These are phyloP conservation scores for Cricetomys ansorgei DNA, from an alignment of 2,113 vertebrate genomes.

Conservation along the genomic window DNA sequence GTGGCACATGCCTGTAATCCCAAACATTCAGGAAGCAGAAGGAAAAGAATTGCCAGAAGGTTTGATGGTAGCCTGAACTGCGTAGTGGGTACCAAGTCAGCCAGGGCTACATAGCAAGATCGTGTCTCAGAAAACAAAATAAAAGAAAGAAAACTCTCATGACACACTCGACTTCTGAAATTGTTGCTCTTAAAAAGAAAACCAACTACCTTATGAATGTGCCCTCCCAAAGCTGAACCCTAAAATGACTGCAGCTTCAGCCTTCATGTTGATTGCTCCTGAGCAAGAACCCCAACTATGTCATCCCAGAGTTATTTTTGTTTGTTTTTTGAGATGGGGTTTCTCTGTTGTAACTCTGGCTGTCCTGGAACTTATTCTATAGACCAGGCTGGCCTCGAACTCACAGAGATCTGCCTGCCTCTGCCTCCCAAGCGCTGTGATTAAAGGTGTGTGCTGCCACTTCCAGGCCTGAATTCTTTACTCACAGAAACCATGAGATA, in stretches of 20 bases:
- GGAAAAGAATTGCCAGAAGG: background rate
- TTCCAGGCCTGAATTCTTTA: too few relatives aligned
- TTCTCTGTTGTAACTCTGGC: too few relatives aligned
- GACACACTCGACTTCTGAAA: background rate
- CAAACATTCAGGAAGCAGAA: too few relatives aligned
- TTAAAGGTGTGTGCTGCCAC: too few relatives aligned
- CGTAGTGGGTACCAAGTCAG: background rate
- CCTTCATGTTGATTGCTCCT: too few relatives aligned
- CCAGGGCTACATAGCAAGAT: background rate
- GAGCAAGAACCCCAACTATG: background rate
- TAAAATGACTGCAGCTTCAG: too few relatives aligned
- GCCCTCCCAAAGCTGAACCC: background rate
- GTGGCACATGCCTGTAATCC: background rate
- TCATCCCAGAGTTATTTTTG: too few relatives aligned
- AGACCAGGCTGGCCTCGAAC: too few relatives aligned
- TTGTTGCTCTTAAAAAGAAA: background rate
- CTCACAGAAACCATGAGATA: background rate
- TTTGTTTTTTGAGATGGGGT: too few relatives aligned
- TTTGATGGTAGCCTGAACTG: background rate
- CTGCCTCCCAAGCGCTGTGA: too few relatives aligned
- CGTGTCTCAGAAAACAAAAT: background rate
- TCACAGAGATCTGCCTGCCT: too few relatives aligned
- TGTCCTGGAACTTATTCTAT: too few relatives aligned
- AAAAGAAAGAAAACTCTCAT: background rate
- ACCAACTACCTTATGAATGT: background rate